Conservation (phyloP, 1,140 invertebrate species). For the Muscidifurax raptorellus region DNA sequence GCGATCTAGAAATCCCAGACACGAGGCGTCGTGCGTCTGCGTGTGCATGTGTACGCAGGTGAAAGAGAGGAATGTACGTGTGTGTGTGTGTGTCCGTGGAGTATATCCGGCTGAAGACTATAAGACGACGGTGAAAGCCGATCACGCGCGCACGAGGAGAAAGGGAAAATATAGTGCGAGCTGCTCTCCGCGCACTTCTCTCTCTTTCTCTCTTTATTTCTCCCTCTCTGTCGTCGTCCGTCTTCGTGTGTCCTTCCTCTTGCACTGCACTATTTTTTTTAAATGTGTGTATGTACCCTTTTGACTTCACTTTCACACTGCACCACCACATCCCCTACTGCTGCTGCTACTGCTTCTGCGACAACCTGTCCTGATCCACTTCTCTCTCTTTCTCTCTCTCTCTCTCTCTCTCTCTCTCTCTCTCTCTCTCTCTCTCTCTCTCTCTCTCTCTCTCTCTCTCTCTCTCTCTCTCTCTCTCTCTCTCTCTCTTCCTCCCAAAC, state of each 20-base stretch:
- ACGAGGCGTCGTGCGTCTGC: background rate
- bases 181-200: background rate
- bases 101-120: background rate
- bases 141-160: background rate
- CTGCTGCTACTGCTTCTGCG: background rate
- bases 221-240: background rate
- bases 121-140: constrained; percentile 30
- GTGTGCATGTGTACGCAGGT: background rate
- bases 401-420: background rate
- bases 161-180: background rate
- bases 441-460: background rate
- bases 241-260: background rate
- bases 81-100: background rate
- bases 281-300: too few species aligned
- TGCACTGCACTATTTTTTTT: background rate
- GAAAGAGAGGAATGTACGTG: background rate
- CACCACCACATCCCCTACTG: background rate
- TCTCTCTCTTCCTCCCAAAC: background rate
- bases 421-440: background rate
- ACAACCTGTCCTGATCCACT: too few species aligned
- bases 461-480: background rate
- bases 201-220: too few species aligned
- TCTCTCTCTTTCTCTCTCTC: too few species aligned
- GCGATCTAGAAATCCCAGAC: background rate
- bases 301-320: constrained; percentile 32